These are phyloP conservation scores for Siderastrea siderea DNA, from an alignment of 92 coral and sea anemone genomes.

Conservation along the genomic window DNA sequence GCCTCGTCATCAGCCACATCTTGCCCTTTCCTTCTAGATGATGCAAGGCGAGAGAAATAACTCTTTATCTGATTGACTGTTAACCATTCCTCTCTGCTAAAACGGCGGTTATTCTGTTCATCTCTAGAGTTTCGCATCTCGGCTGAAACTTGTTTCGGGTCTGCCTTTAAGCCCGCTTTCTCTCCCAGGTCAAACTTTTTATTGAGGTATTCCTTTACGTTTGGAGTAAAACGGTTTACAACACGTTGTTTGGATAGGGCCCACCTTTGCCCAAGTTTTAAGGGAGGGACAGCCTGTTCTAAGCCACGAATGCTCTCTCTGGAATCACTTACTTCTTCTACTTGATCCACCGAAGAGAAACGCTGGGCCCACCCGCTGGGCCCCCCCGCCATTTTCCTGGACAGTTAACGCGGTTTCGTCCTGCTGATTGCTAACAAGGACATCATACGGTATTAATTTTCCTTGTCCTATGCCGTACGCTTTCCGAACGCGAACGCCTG, in stretches of 20 bases:
- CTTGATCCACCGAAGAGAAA: slow-evolving; percentile 44
- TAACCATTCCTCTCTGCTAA: slow-evolving; percentile 54
- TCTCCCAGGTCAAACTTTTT: slow-evolving; percentile 26
- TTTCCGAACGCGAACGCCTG: neutral
- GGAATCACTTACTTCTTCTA: neutral
- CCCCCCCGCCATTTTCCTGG: neutral
- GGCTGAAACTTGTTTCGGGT: slow-evolving; percentile 32
- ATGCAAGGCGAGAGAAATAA: slow-evolving; percentile 48
- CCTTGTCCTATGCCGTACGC: neutral
- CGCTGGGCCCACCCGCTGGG: slow-evolving; percentile 52
- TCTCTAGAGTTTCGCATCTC: slow-evolving; percentile 56
- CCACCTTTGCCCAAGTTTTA: slow-evolving; percentile 37
- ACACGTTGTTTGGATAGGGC: slow-evolving; percentile 31
- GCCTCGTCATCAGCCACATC: neutral
- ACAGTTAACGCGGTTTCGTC: too few species aligned
- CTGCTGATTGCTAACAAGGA: too few species aligned
- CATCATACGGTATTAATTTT: neutral
- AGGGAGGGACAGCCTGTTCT: slow-evolving; percentile 18
- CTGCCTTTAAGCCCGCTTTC: slow-evolving; percentile 28
- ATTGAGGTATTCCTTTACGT: slow-evolving; percentile 18
- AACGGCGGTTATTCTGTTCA: too few species aligned
- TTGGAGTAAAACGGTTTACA: slow-evolving; percentile 15
- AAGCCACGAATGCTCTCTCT: neutral
- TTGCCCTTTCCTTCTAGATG: slow-evolving; percentile 30
- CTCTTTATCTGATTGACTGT: slow-evolving; percentile 18